phyloP scores from a whole-genome alignment of 2,888 invertebrate genomes.

The Hirtodrosophila alboralis region DNA sequence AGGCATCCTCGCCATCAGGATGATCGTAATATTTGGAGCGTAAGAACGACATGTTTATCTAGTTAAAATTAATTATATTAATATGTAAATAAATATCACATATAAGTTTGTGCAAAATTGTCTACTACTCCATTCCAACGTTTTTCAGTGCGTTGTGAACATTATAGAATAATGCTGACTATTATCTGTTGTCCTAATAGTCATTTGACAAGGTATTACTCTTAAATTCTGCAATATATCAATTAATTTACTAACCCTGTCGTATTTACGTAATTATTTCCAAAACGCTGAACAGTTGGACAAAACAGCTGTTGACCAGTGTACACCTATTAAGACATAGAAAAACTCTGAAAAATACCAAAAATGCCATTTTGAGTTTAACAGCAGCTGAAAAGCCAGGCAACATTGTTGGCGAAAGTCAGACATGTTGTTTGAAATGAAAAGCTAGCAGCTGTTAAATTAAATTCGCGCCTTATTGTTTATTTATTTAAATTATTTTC shows the following conservation, averaged over 20 bases:
- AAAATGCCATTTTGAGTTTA: constrained; percentile 26
- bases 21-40: constrained; percentile 86
- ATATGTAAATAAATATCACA: constrained; percentile 26
- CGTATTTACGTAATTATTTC: constrained; percentile 74
- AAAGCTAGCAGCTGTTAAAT: too few species aligned
- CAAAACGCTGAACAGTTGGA: constrained; percentile 35
- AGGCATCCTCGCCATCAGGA: constrained; percentile 89
- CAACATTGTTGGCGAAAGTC: too few species aligned
- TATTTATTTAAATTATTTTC: too few species aligned
- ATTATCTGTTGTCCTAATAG: background rate
- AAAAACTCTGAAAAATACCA: constrained; percentile 12
- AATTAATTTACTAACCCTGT: constrained; percentile 69
- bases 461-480: too few species aligned
- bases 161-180: background rate
- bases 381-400: too few species aligned
- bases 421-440: too few species aligned
- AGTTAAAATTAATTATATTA: background rate
- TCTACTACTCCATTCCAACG: too few species aligned
- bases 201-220: background rate
- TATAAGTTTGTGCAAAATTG: constrained; percentile 2
- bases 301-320: constrained; percentile 46
- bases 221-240: constrained; percentile 11
- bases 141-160: background rate
- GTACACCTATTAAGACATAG: constrained; percentile 23
- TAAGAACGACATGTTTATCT: constrained; percentile 76